These are phyloP conservation scores for Leptinotarsa haldemani DNA, from an alignment of 2,888 invertebrate species.

Conservation along the genomic window DNA sequence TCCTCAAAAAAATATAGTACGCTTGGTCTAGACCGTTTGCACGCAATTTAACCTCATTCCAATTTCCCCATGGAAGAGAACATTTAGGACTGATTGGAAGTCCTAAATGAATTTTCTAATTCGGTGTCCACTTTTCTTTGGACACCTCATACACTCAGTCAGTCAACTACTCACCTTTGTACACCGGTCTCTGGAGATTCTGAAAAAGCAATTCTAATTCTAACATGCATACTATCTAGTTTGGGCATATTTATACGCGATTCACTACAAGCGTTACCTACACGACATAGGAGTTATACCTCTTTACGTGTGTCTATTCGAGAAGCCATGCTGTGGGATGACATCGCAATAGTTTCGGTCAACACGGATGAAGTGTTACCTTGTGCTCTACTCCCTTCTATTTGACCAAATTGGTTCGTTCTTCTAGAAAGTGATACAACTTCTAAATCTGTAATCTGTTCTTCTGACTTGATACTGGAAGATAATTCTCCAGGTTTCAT, in stretches of 20 bases:
- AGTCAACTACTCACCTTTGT: constrained; percentile 18
- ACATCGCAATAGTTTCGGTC: constrained; percentile 64
- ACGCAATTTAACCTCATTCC: too few species aligned
- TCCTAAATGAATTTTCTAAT: too few species aligned
- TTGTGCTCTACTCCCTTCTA: constrained; percentile 57
- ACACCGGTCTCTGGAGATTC: not conserved
- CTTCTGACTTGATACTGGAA: constrained; percentile 46
- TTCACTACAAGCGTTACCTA: constrained; percentile 46
- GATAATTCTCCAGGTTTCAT: constrained; percentile 38
- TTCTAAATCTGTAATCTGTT: constrained; percentile 64
- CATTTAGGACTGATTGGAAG: too few species aligned
- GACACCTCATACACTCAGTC: not conserved
- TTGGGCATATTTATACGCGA: constrained; percentile 50
- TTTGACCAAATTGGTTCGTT: constrained; percentile 63
- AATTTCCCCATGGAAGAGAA: too few species aligned
- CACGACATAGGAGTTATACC: constrained; percentile 59
- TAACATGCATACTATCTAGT: constrained; percentile 47
- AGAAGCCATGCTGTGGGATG: constrained; percentile 69
- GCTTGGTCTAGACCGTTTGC: too few species aligned
- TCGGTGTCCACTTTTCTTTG: too few species aligned
- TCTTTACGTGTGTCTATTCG: constrained; percentile 66
- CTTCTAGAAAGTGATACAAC: constrained; percentile 63
- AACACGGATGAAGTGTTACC: constrained; percentile 65
- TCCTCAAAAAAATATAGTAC: too few species aligned
- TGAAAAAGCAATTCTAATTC: constrained; percentile 7